Conservation (phyloP, 2,113 vertebrate species). For the Phalacrocorax brasilianus region DNA sequence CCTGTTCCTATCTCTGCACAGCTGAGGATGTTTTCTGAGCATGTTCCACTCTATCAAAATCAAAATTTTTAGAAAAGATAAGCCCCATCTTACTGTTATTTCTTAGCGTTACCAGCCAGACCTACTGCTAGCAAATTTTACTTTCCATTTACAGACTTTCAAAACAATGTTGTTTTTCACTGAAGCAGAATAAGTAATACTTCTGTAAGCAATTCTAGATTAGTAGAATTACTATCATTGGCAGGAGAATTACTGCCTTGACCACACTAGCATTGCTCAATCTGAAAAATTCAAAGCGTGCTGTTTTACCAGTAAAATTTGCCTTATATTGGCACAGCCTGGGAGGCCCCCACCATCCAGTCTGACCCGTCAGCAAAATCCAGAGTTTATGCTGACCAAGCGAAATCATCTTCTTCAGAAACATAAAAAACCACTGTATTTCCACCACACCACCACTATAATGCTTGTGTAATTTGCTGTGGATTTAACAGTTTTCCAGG, state of each 20-base stretch:
- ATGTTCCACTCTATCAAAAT: not conserved
- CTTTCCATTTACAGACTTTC: not conserved
- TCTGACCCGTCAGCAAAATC: not conserved
- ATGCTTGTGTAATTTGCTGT: too few relatives aligned
- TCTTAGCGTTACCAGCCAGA: not conserved
- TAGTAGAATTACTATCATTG: not conserved
- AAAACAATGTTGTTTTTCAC: not conserved
- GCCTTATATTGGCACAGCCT: not conserved
- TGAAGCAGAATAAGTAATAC: not conserved
- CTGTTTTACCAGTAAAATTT: not conserved
- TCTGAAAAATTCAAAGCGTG: not conserved
- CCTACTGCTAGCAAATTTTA: not conserved
- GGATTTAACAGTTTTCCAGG: not conserved
- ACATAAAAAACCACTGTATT: not conserved
- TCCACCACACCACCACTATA: fast-evolving
- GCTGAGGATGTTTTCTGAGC: not conserved
- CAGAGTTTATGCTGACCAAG: not conserved
- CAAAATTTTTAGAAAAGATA: not conserved
- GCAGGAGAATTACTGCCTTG: not conserved
- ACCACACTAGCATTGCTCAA: not conserved
- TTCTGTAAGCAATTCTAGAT: not conserved
- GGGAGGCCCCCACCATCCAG: not conserved
- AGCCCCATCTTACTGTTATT: not conserved
- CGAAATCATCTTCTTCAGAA: not conserved
- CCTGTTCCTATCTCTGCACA: not conserved